A percentile compares a stretch with the other conserved stretches of the same genome.
Conservation (phyloP, 2,113 vertebrate genomes). For the Pluvianellus socialis region DNA sequence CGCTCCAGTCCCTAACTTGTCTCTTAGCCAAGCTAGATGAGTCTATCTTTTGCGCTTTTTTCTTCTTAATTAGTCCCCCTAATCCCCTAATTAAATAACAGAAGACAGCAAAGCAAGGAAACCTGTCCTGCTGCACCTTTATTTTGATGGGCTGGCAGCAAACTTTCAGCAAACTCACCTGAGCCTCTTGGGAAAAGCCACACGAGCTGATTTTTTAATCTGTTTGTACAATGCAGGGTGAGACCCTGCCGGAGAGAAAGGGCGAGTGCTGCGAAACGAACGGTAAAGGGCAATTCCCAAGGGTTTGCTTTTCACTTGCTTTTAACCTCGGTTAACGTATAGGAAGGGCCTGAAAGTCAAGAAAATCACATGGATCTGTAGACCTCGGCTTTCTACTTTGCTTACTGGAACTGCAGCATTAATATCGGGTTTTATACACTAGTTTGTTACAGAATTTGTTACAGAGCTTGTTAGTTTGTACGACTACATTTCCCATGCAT, state of each 20-base stretch:
- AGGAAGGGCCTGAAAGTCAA: neutral
- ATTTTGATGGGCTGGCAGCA: neutral
- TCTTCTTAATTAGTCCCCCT: neutral
- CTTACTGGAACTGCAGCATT: neutral
- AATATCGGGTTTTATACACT: neutral
- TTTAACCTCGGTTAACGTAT: neutral
- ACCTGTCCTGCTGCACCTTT: neutral
- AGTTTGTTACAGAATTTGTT: neutral
- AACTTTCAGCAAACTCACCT: neutral
- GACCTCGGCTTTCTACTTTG: neutral
- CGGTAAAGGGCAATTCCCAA: neutral
- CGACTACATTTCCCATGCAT: neutral
- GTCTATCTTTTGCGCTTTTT: neutral
- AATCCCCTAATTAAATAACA: neutral
- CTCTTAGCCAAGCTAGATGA: neutral
- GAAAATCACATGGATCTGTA: neutral
- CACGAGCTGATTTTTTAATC: neutral
- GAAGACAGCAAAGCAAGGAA: neutral
- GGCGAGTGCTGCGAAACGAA: neutral
- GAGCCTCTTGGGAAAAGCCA: neutral
- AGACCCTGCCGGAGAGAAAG: neutral
- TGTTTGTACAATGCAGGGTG: neutral
- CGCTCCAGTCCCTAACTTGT: fast-evolving
- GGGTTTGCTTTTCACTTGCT: neutral
- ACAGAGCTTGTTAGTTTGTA: neutral